Base-by-base conservation (phyloP, 1,140 invertebrate species). In the Tetragonula clypearis region DNA sequence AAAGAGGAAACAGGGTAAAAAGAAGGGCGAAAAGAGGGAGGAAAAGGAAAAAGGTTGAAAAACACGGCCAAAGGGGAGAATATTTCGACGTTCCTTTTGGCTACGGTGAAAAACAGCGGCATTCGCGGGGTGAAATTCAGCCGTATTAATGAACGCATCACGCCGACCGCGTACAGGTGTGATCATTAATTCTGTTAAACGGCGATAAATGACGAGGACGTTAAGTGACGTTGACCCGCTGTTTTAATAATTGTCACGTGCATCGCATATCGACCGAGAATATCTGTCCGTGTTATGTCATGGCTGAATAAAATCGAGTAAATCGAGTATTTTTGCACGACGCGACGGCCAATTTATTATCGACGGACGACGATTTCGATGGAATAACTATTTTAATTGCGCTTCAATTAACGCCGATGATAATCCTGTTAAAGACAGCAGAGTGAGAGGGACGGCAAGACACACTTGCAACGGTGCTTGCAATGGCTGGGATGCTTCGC, bases 171-270 rank as follows among this genome's bases (percentile, higher is more conserved):
- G 66, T 75, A 75, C 69, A 82, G 53, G 84, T 74, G 81, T 86
- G 87, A 89, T 89, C 88, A 89, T 89, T 88, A 89, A 89, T 89
- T 89, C 87, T 68, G 84, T 88, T 89, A 89, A 89, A 86, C 79
- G 79, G 84, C 88, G 87, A 88, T 89, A 89, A 89, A 89, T 89
- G 88, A 89, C 87, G 84, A 83, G 74, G 87, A 75, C 78, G 88
- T 89, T 89, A 89, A 89, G 87, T 89, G 88, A 89, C 87, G 88
- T 78, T 89, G 88, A 88, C 84, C 85, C 35, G 35, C 88, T 88
- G 84, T 89, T 89, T 89, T 89, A 89, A 89, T 89, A 88, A 89
- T 89, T 89, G 88, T 89, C 88, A 89, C 84, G 66, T 74, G 79
- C 77, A 75, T 74, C 65, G 41, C 82, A 74, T 69, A 88, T 86